Base-by-base conservation (phyloP, 1,140 invertebrate genomes). In the Brachionus calyciflorus region DNA sequence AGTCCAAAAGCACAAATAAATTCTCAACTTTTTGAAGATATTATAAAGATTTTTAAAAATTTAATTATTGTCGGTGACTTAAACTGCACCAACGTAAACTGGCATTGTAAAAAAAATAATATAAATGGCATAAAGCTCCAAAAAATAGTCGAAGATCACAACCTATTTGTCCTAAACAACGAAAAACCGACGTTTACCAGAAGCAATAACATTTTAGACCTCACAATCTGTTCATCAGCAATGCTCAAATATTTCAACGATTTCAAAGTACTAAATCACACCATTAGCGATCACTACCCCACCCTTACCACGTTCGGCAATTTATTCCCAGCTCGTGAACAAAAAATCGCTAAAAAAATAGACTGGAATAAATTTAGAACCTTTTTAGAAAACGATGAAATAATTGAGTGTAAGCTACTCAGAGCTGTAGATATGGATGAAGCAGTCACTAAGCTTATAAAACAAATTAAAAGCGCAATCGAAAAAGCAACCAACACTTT, bases 91-190 rank as follows among this genome's bases (percentile, higher is more conserved):
- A 60, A 60, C 33, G 26, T 33, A 30, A 60, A 60, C 55, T 60
- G 55, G 55, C 33, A 60, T 30, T 60, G 30, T 60, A 60, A 60
- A 33, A 60, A 30, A 24, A 60, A 60, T 33, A 60, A 60, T 33
- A 30, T n/a, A 33, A 60, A 60, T 60, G 55, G 55, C 26, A 26
- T 33, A 5, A 33, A 30, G 17, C 33, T 60, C 28, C 26, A 26
- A 37, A 12, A 60, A 60, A 60, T 60, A 57, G 33, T 57, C 30
- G 55, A 60, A 30, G 26, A 60, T 17, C 28, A 60, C 17, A 60
- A 60, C 55, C 55, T 60, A 60, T 60, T 26, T 60, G 55, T 60
- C 17, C 33, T 37, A 60, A 60, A 60, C 33, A 60, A 60, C 55
- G 9, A 30, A 4, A 17, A 4, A 33, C 30, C 55, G 40, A 63